Conservation (phyloP, 30 jellyfish, hydroid and myxozoan genomes). For the Aurelia coerulea region DNA sequence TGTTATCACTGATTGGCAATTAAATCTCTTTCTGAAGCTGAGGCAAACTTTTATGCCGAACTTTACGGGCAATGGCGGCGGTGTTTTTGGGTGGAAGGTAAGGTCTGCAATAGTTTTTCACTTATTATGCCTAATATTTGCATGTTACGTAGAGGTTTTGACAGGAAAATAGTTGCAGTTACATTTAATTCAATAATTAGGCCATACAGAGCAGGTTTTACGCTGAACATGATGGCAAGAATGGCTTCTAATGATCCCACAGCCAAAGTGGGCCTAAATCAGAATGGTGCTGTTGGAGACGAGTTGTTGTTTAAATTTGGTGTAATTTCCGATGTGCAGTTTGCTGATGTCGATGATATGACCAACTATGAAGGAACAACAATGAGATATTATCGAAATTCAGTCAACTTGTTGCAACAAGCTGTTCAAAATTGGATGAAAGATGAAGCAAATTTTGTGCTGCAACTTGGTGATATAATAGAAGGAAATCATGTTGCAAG, state of each 20-base stretch:
- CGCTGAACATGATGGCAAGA: too few species aligned
- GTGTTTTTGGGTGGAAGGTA: background rate
- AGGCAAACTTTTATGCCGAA: too few species aligned
- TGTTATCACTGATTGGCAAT: too few species aligned
- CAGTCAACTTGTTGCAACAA: slow-evolving; percentile 59
- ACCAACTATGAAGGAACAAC: slow-evolving; percentile 57
- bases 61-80: too few species aligned
- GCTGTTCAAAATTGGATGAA: slow-evolving; percentile 80
- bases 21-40: too few species aligned
- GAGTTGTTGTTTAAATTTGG: slow-evolving; percentile 68
- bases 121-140: background rate
- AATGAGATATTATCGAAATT: slow-evolving; percentile 75
- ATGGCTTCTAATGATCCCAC: too few species aligned
- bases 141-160: background rate
- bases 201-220: too few species aligned
- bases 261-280: slow-evolving; percentile 16
- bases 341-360: slow-evolving; percentile 75
- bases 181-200: too few species aligned
- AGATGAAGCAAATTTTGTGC: slow-evolving; percentile 61
- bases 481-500: slow-evolving; percentile 78
- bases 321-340: slow-evolving; percentile 86
- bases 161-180: too few species aligned
- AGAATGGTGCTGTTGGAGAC: background rate
- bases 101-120: background rate
- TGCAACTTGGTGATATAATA: slow-evolving; percentile 90